phyloP scores from a whole-genome alignment of 2,113 vertebrate genomes.

The Girardinichthys multiradiatus region DNA sequence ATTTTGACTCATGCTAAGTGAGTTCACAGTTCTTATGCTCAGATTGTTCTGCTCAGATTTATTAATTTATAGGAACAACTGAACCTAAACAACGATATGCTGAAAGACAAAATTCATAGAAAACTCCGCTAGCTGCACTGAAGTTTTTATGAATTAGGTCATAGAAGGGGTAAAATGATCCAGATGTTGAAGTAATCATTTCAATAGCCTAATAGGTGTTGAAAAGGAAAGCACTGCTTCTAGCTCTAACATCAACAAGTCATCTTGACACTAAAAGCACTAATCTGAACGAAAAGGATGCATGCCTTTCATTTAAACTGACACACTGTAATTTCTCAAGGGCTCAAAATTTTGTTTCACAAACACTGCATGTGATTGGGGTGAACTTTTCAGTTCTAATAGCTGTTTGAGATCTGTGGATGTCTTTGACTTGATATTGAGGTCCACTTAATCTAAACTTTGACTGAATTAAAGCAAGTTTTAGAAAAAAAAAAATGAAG shows the following conservation, averaged over 20 bases:
- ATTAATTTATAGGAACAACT: background rate
- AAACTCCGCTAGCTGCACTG: background rate
- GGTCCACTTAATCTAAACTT: background rate
- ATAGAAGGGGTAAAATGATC: background rate
- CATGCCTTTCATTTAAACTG: background rate
- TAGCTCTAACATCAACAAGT: background rate
- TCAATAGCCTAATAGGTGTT: background rate
- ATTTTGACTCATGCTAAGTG: background rate
- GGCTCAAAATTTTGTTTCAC: conserved; percentile 1
- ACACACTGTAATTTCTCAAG: background rate
- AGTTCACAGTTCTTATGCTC: background rate
- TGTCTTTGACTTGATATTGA: background rate
- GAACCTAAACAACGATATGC: background rate
- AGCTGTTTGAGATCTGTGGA: background rate
- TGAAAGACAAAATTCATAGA: background rate
- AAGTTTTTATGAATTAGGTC: background rate
- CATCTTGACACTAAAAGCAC: conserved; percentile 6
- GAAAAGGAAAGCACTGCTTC: background rate
- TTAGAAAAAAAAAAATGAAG: background rate
- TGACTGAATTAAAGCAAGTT: background rate
- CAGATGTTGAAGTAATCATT: background rate
- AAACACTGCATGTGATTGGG: background rate
- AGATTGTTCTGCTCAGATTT: background rate
- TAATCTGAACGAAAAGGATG: background rate
- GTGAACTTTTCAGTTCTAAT: background rate